Percentiles rank a stretch among this genome's conserved stretches.
Conservation (phyloP, 1,140 invertebrate species). For the Phenacoccus solenopsis region DNA sequence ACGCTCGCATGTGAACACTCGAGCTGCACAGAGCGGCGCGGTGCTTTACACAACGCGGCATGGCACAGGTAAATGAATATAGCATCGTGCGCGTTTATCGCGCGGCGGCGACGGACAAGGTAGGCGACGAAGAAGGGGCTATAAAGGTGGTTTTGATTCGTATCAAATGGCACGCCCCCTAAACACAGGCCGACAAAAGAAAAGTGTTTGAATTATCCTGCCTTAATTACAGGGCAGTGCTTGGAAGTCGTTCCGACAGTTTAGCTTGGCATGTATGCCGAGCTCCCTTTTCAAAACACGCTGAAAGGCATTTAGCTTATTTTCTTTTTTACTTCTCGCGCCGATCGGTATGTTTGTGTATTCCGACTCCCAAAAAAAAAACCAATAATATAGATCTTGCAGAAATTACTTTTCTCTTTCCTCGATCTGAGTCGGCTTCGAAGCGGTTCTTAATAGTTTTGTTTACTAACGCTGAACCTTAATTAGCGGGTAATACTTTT, state of each 20-base stretch:
- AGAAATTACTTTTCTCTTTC: conserved; percentile 8
- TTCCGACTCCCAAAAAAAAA: conserved; percentile 11
- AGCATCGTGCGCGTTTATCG: background rate
- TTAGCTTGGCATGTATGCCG: conserved; percentile 7
- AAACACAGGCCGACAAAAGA: conserved; percentile 17
- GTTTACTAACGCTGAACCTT: conserved; percentile 14
- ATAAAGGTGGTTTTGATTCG: conserved; percentile 16
- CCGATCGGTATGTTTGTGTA: background rate
- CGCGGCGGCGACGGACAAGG: background rate
- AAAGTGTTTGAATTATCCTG: conserved; percentile 18
- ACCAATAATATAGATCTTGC: conserved; percentile 16
- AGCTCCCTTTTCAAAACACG: conserved; percentile 8
- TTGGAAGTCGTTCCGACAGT: conserved; percentile 17
- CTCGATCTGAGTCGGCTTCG: background rate
- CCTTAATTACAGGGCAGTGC: conserved; percentile 15
- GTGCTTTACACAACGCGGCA: too few relatives aligned
- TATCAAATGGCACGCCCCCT: conserved; percentile 11
- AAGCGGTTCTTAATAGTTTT: conserved; percentile 15
- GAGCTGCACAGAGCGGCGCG: too few relatives aligned
- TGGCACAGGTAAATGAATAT: too few relatives aligned
- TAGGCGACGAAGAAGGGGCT: background rate
- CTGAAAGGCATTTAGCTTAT: conserved; percentile 13
- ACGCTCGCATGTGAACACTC: too few relatives aligned
- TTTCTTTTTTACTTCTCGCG: background rate
- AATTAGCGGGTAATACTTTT: conserved; percentile 14